These are phyloP conservation scores for Iphiclides podalirius DNA, from an alignment of 2,888 invertebrate species.

Conservation along the genomic window DNA sequence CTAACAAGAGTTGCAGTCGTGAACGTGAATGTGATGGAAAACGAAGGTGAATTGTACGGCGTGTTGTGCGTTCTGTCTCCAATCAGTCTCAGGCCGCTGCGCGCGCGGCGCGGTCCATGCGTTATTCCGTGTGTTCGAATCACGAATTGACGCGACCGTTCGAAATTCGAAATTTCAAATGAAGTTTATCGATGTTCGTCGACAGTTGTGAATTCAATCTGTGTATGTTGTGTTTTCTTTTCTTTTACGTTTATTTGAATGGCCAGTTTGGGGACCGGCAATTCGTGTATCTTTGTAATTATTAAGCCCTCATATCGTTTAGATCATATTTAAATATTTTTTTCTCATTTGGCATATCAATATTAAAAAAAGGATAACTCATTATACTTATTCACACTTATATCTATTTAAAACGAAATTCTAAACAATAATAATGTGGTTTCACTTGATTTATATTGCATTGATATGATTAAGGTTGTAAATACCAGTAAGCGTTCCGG, in stretches of 20 bases:
- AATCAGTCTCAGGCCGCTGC: constrained; percentile 69
- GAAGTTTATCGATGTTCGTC: constrained; percentile 62
- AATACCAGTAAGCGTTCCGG: not conserved
- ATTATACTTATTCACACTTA: no score
- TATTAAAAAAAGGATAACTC: no score
- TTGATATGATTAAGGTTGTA: no score
- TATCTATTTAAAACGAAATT: not conserved
- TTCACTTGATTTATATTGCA: not conserved
- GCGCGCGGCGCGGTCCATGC: constrained; percentile 63
- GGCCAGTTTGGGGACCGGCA: constrained; percentile 27
- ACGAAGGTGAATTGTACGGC: constrained; percentile 53
- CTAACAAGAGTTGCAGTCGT: constrained; percentile 36
- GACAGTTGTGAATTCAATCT: constrained; percentile 17
- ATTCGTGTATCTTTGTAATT: no score
- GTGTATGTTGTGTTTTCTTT: constrained; percentile 20
- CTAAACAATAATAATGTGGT: not conserved
- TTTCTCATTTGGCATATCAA: no score
- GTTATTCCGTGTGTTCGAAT: constrained; percentile 36
- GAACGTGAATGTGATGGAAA: constrained; percentile 45
- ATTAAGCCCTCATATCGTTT: no score
- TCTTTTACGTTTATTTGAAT: constrained; percentile 11
- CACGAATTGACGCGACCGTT: constrained; percentile 46
- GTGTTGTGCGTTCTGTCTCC: constrained; percentile 53
- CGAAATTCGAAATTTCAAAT: constrained; percentile 46
- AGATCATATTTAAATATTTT: constrained; percentile 23